phyloP scores from a whole-genome alignment of 2,113 vertebrate genomes.

The Proterorhinus semilunaris region DNA sequence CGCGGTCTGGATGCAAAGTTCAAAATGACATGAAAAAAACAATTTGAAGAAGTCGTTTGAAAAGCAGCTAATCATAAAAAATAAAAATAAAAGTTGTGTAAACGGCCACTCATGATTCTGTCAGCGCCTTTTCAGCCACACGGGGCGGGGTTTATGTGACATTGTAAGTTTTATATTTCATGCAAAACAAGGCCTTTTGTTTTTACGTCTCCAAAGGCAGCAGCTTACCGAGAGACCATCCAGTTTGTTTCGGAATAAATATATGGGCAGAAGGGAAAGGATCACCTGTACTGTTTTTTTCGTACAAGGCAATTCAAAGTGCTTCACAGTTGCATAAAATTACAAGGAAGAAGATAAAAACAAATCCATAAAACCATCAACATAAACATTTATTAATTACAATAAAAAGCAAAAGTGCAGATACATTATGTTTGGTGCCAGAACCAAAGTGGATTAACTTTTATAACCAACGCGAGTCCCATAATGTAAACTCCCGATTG shows the following conservation, averaged over 20 bases:
- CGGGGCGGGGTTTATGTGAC: background rate
- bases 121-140: conserved; percentile 6
- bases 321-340: no score
- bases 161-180: background rate
- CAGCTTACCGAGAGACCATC: background rate
- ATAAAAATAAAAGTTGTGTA: background rate
- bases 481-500: no score
- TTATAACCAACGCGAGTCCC: no score
- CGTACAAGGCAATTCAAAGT: no score
- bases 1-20: background rate
- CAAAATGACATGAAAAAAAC: conserved; percentile 12
- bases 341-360: no score
- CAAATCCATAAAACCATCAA: no score
- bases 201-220: background rate
- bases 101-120: conserved; percentile 11
- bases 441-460: no score
- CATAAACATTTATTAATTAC: no score
- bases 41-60: conserved; percentile 14
- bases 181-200: background rate
- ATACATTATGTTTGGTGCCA: no score
- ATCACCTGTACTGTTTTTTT: background rate
- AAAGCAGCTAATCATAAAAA: conserved; percentile 1
- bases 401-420: no score
- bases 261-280: background rate
- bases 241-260: background rate